These are phyloP conservation scores for Camponotus fellah DNA, from an alignment of 2,888 invertebrate species.

Conservation along the genomic window DNA sequence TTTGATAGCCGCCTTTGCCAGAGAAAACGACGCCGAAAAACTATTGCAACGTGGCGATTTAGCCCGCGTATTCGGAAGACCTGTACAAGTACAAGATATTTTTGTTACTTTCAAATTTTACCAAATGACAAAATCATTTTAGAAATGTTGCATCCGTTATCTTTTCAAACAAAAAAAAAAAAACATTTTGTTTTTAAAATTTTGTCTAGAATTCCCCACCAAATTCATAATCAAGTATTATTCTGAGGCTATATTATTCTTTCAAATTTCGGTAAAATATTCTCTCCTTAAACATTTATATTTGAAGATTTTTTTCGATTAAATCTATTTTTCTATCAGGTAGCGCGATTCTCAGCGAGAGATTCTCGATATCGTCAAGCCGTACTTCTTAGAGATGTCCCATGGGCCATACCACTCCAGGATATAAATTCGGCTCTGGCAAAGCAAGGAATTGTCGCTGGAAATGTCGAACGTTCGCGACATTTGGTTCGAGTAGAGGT, in stretches of 20 bases:
- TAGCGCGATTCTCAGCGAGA: slow-evolving; percentile 85
- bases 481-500: slow-evolving; percentile 86
- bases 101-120: neutral
- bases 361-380: slow-evolving; percentile 85
- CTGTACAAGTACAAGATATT: slow-evolving; percentile 83
- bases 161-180: neutral
- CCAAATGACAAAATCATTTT: neutral
- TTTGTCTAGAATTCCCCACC: neutral
- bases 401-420: slow-evolving; percentile 86
- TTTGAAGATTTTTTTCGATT: neutral
- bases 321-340: slow-evolving; percentile 70
- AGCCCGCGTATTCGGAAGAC: slow-evolving; percentile 84
- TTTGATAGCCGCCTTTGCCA: slow-evolving; percentile 84
- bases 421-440: slow-evolving; percentile 86
- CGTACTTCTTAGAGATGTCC: slow-evolving; percentile 86
- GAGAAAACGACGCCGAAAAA: slow-evolving; percentile 85
- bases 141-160: neutral
- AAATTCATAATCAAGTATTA: neutral
- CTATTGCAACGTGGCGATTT: slow-evolving; percentile 84
- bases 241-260: neutral
- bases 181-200: neutral
- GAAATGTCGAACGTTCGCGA: slow-evolving; percentile 84
- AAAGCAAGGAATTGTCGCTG: slow-evolving; percentile 85
- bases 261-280: neutral
- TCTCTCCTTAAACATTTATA: neutral